These are phyloP conservation scores for Mimas tiliae DNA, from an alignment of 2,888 invertebrate species.

Conservation along the genomic window DNA sequence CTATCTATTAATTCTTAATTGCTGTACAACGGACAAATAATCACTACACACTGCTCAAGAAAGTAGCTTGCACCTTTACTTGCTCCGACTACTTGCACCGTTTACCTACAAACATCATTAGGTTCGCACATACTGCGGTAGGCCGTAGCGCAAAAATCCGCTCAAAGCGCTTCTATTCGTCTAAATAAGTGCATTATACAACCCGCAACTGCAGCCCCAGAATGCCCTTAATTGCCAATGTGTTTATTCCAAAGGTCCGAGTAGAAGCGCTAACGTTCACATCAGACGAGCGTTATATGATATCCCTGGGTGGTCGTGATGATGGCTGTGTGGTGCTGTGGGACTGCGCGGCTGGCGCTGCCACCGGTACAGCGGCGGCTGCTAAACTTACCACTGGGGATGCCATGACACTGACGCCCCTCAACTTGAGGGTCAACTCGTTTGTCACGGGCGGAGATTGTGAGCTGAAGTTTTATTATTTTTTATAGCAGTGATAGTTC, in stretches of 20 bases:
- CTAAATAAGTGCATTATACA: too few relatives aligned
- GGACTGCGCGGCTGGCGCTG: slow-evolving; percentile 87
- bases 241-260: slow-evolving; percentile 80
- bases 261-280: slow-evolving; percentile 94
- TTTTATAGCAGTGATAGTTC: not conserved
- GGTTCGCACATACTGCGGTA: too few relatives aligned
- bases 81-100: too few relatives aligned
- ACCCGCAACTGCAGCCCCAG: too few relatives aligned
- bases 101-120: too few relatives aligned
- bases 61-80: too few relatives aligned
- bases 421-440: slow-evolving; percentile 84
- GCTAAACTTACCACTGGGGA: slow-evolving; percentile 89
- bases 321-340: slow-evolving; percentile 95
- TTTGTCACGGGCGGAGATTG: slow-evolving; percentile 91
- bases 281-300: slow-evolving; percentile 90
- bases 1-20: too few relatives aligned
- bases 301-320: slow-evolving; percentile 95
- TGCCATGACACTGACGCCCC: slow-evolving; percentile 84
- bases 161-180: too few relatives aligned
- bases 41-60: too few relatives aligned
- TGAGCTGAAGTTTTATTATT: slow-evolving; percentile 49
- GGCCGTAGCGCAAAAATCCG: too few relatives aligned
- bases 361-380: slow-evolving; percentile 86
- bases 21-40: too few relatives aligned
- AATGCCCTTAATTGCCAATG: too few relatives aligned